Evolutionary conservation across 2,797 vertebrate species (phyloP), one percentile per base, ranked within the genome.

Genomic region (Astyanax mexicanus): DNA sequence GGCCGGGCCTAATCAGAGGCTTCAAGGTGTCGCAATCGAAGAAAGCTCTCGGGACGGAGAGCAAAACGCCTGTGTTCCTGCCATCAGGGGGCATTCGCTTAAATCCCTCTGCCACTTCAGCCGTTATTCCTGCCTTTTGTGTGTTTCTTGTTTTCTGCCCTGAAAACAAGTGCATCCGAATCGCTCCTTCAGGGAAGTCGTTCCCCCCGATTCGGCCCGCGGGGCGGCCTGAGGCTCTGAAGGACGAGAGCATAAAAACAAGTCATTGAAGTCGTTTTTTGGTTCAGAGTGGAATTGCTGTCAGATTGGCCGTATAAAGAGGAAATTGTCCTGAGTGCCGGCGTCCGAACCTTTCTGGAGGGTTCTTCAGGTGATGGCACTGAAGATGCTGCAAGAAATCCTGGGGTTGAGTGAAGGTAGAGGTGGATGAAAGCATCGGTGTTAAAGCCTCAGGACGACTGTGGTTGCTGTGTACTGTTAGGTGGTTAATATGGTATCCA

Each of bases 11-110:
- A 95, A 96, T 96, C 95, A 93, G 93, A 92, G 81, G 85, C 85
- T 93, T 93, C 93, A 90, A 86, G 90, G 91, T 93, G 92, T 92
- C 89, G 90, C 91, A 94, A 94, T 94, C 89, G 93, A 94, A 89
- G 85, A 66, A 67, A 72, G 72, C 89, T 89, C 87, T 92, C 94
- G 88, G 84, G 81, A 88, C 88, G 49, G 81, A 89, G 80, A 78
- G 80, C 84, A 77, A 90, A 93, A 90, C 81, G 72, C 84, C 84
- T 38, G 12, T 19, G 19, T 40, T 21, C 21, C 23, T 35, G 6
- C 69, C 51, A 32, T 51, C 35, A 72, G 61, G 29, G 38, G 32
- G 11, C 25, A 17, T 74, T 64, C 40, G 37, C 35, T 45, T 60
- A 11, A 9, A 3, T 44, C 54, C 38, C 38, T 3, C 13, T 64